Evolutionary conservation across 2,888 invertebrate species (phyloP).

Genomic region (Drosophila diplacantha): DNA sequence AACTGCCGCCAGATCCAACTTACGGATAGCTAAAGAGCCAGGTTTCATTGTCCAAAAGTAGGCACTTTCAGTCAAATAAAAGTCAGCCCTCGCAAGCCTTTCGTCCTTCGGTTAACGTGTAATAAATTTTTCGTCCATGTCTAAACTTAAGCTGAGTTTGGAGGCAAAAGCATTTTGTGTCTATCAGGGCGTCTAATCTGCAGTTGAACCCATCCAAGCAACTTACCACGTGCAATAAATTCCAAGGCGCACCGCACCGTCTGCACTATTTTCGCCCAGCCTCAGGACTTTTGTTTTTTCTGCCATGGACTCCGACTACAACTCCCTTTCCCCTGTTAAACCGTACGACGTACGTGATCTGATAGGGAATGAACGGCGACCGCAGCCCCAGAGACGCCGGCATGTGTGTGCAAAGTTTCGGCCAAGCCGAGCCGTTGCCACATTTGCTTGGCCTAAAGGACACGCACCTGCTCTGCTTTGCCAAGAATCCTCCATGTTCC

Average conservation of each 20-base stretch:
- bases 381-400: slow-evolving; percentile 53
- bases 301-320: neutral
- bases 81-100: slow-evolving; percentile 10
- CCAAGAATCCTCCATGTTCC: neutral
- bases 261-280: slow-evolving; percentile 63
- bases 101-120: slow-evolving; percentile 48
- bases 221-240: slow-evolving; percentile 68
- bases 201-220: slow-evolving; percentile 61
- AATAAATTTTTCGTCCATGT: slow-evolving; percentile 64
- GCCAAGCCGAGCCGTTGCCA: slow-evolving; percentile 50
- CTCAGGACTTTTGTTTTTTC: slow-evolving; percentile 48
- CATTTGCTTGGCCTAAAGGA: slow-evolving; percentile 53
- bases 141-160: slow-evolving; percentile 60
- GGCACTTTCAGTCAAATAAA: slow-evolving; percentile 52
- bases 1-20: slow-evolving; percentile 51
- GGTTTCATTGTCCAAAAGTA: slow-evolving; percentile 44
- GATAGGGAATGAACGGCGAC: slow-evolving; percentile 61
- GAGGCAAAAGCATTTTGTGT: slow-evolving; percentile 64
- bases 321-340: slow-evolving; percentile 45
- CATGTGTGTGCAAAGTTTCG: slow-evolving; percentile 43
- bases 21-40: slow-evolving; percentile 38
- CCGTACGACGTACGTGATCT: slow-evolving; percentile 64
- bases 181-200: slow-evolving; percentile 67
- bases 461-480: slow-evolving; percentile 25
- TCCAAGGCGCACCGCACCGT: slow-evolving; percentile 59